A percentile compares a stretch with the other conserved stretches of the same genome.
phyloP scores from a whole-genome alignment of 2,113 vertebrate genomes.

The Fulica atra region DNA sequence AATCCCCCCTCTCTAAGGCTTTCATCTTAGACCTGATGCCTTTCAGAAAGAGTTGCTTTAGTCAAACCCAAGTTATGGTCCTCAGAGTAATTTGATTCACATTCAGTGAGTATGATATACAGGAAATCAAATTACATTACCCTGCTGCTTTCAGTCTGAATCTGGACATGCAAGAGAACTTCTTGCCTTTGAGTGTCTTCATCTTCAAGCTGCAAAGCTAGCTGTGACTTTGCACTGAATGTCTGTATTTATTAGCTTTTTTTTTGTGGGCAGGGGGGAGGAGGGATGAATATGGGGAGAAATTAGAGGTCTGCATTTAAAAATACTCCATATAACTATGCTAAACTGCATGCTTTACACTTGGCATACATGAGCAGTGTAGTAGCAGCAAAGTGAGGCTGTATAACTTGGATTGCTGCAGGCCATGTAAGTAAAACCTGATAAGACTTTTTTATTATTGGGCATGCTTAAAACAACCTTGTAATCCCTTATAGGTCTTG shows the following conservation, averaged over 20 bases:
- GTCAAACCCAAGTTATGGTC: background rate
- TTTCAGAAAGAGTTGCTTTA: constrained; percentile 37
- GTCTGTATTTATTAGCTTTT: background rate
- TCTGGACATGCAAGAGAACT: background rate
- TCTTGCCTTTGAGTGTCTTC: background rate
- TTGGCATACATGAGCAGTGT: background rate
- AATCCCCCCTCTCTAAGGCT: background rate
- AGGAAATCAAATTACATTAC: constrained; percentile 25
- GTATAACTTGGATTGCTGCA: background rate
- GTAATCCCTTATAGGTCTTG: constrained; percentile 53
- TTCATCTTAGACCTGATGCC: constrained; percentile 12
- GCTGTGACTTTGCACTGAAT: background rate
- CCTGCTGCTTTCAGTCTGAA: background rate
- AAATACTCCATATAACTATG: background rate
- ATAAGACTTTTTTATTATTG: background rate
- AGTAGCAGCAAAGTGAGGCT: background rate
- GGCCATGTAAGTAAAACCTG: constrained; percentile 37
- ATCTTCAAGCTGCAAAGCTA: background rate
- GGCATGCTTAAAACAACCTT: constrained; percentile 48
- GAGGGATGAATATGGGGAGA: background rate
- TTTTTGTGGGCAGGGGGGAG: accelerated
- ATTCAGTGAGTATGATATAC: background rate
- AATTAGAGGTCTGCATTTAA: background rate
- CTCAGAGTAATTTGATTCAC: constrained; percentile 6
- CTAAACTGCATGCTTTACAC: background rate